Percentiles rank a stretch among this genome's conserved stretches.
These are phyloP conservation scores for Catostylus mosaicus DNA, from an alignment of 30 jellyfish, hydroid and myxozoan genomes.

Conservation along the genomic window DNA sequence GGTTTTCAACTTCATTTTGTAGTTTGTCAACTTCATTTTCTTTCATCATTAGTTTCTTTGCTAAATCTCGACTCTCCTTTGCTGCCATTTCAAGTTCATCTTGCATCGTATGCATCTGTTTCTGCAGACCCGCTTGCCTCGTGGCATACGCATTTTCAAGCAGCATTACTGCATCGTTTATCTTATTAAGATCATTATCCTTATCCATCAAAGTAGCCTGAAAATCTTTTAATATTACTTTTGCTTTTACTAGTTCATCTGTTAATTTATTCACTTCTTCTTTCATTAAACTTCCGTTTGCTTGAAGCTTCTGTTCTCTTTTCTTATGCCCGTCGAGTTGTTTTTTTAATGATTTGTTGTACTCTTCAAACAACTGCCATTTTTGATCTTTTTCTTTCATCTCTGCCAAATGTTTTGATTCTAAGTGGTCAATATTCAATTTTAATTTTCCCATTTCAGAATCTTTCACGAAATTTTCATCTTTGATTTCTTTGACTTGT, in stretches of 20 bases:
- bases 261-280: conserved; percentile 21
- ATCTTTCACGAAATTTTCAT: background rate
- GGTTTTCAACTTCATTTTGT: conserved; percentile 13
- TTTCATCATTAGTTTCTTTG: conserved; percentile 2
- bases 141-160: conserved; percentile 56
- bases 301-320: conserved; percentile 22
- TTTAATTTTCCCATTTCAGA: conserved; percentile 2
- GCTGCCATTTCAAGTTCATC: conserved; percentile 36
- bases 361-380: conserved; percentile 46
- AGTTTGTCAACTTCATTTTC: conserved; percentile 31
- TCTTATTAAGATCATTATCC: conserved; percentile 60
- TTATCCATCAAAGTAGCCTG: conserved; percentile 49
- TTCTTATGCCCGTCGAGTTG: conserved; percentile 26
- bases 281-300: conserved; percentile 44
- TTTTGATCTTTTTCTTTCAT: conserved; percentile 23
- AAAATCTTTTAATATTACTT: conserved; percentile 43
- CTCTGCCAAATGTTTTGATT: conserved; percentile 34
- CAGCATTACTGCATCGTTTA: conserved; percentile 60
- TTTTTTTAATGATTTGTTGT: conserved; percentile 27
- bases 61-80: conserved; percentile 2
- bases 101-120: background rate
- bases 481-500: background rate
- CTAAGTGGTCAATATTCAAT: background rate
- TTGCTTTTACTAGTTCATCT: conserved; percentile 37
- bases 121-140: conserved; percentile 45